A percentile compares a stretch with the other conserved stretches of the same genome.
These are phyloP conservation scores for Notolabrus celidotus DNA, from an alignment of 2,797 vertebrate species.

Conservation along the genomic window DNA sequence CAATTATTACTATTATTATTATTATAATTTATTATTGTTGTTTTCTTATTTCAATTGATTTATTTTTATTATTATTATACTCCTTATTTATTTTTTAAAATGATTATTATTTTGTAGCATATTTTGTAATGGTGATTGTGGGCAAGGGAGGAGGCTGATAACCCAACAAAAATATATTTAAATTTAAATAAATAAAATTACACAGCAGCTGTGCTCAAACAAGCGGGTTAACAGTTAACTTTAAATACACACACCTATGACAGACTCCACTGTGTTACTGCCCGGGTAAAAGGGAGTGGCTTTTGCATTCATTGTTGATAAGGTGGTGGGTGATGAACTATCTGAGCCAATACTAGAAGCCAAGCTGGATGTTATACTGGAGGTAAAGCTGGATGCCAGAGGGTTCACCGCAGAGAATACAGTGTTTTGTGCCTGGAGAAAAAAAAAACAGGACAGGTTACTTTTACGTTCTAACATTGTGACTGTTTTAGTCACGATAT, in stretches of 20 bases:
- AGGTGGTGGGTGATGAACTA: conserved; percentile 90
- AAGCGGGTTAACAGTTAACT: background rate
- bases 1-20: too few relatives aligned
- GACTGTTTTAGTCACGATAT: background rate
- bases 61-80: too few relatives aligned
- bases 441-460: conserved; percentile 4
- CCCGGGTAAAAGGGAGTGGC: conserved; percentile 89
- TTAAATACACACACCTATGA: conserved; percentile 86
- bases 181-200: too few relatives aligned
- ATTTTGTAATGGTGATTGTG: too few relatives aligned
- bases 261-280: conserved; percentile 90
- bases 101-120: too few relatives aligned
- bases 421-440: conserved; percentile 86
- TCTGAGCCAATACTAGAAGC: conserved; percentile 93
- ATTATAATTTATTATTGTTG: too few relatives aligned
- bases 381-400: conserved; percentile 89
- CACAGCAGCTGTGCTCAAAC: background rate
- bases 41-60: too few relatives aligned
- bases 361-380: conserved; percentile 92
- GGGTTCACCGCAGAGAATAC: conserved; percentile 90
- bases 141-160: too few relatives aligned
- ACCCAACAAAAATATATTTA: too few relatives aligned
- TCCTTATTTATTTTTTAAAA: too few relatives aligned
- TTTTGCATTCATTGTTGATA: conserved; percentile 90
- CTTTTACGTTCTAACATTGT: background rate